Evolutionary conservation across 2,797 vertebrate species (phyloP), one percentile per base, ranked within the genome.

Genomic region (Parambassis ranga): DNA sequence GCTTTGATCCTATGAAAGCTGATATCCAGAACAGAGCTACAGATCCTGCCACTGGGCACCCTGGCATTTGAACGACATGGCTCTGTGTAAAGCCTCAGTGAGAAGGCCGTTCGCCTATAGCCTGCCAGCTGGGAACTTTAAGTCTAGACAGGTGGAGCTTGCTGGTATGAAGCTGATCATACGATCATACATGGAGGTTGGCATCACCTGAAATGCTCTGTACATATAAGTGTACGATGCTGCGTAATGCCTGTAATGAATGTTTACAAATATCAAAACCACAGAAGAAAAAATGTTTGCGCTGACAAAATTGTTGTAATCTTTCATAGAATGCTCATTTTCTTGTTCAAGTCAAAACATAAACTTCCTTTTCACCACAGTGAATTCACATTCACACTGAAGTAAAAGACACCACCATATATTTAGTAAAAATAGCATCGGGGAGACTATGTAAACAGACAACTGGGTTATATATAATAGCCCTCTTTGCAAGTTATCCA

Each of bases 1-100:
- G 83, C 89, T 83, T 81, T 92, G 85, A 93, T 92, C 91, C 85
- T 73, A 20, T 87, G 81, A 90, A 90, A 88, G 90, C 81, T 84
- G 84, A 70, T 90, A 90, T 87, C 83, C 79, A 87, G 87, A 84
- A 87, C 84, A 87, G 84, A 84, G 83, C 83, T 73, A 60, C 75
- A 56, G 78, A 89, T 87, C 79, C 56, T 64, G 86, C 84, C 90
- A 88, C 77, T 77, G 82, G 80, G 78, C 61, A 87, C 75, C 85
- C 85, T 92, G 83, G 87, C 82, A 91, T 88, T 83, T 73, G 77
- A 88, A 87, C 76, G 85, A 84, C 83, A 79, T 67, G 76, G 77
- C 87, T 86, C 73, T 33, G 38, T 70, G 75, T 64, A 86, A 86
- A 87, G 74, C 77, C 83, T 81, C 42, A 55, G 77, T 23, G 53